These are phyloP conservation scores for Papilio helenus DNA, from an alignment of 1,140 invertebrate species.

Conservation along the genomic window DNA sequence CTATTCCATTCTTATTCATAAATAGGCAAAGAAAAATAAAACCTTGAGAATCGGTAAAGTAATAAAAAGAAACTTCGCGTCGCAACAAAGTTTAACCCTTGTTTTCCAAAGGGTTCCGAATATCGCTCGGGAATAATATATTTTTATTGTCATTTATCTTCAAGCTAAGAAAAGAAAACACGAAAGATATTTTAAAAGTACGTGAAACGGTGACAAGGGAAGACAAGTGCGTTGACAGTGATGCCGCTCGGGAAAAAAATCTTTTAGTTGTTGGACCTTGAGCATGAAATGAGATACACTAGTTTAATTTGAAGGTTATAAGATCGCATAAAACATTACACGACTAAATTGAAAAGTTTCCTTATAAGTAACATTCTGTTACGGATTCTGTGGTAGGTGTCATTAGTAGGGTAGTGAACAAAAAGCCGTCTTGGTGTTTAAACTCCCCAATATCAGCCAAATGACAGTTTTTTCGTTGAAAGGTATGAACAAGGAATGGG, in stretches of 20 bases:
- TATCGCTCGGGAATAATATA: constrained; percentile 15
- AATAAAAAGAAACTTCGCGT: constrained; percentile 21
- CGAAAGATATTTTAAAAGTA: constrained; percentile 32
- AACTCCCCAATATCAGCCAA: not conserved
- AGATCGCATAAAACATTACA: not conserved
- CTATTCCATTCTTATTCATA: not conserved
- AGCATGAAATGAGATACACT: not conserved
- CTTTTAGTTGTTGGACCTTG: not conserved
- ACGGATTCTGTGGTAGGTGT: not conserved
- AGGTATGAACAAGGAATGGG: not conserved
- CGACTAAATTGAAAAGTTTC: not conserved
- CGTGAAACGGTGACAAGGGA: not conserved
- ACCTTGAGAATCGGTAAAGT: constrained; percentile 20
- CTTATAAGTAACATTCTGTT: not conserved
- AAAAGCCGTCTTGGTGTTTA: not conserved
- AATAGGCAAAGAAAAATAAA: constrained; percentile 19
- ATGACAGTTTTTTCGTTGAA: not conserved
- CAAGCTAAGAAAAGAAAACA: constrained; percentile 34
- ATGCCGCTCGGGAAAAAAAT: constrained; percentile 1
- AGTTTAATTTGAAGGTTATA: not conserved
- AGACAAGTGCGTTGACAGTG: not conserved
- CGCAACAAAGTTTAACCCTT: constrained; percentile 14
- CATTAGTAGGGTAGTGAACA: not conserved
- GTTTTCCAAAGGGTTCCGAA: constrained; percentile 10
- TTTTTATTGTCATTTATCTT: constrained; percentile 27